Base-by-base conservation (phyloP, 2,888 invertebrate species). In the Nomada hirtipes region DNA sequence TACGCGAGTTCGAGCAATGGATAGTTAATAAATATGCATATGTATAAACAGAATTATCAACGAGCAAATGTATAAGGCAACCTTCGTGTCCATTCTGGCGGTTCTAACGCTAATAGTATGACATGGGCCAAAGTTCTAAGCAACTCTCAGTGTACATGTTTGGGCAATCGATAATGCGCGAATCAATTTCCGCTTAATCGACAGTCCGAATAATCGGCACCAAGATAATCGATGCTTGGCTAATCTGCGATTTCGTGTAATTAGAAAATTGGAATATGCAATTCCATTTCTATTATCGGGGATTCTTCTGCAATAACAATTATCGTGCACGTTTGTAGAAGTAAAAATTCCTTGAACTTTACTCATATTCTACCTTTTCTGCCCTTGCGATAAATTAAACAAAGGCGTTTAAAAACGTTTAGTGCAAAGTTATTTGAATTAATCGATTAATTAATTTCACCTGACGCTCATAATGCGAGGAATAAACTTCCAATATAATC, bases 181-280 rank as follows among this genome's bases (percentile, higher is more conserved):
- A 36, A 67, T 67, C 20, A 67, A 67, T 67, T 67, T 4, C 15
- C 52, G 29, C 20, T 53, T 36, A 36, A 67, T 67, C 29, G 67
- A 20, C n/a, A 53, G 52, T 53, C n/a, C 29, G n/a, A 65, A 52
- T 29, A 65, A 52, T 65, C 52, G n/a, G 3, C 11, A n/a, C 13
- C 13, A 4, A 18, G 36, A 15, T 20, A 36, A 53, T 36, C 52
- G 52, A 36, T 67, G 15, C 29, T n/a, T 10, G 15, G 29, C 52
- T 18, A 36, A 67, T 67, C 67, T 36, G 9, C 20, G 29, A 52
- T 67, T 52, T 15, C 9, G 9, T 10, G 18, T 29, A 50, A 50
- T 29, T 61, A 61, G 10, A 42, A 42, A 61, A 42, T 20, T 42
- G 36, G 10, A 60, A n/a, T 29, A 29, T 20, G n/a, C 36, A 42